Percentiles rank a stretch among this genome's conserved stretches.
Evolutionary conservation across 2,797 vertebrate species (phyloP).

Genomic region (Brachyrhaphis roseni): DNA sequence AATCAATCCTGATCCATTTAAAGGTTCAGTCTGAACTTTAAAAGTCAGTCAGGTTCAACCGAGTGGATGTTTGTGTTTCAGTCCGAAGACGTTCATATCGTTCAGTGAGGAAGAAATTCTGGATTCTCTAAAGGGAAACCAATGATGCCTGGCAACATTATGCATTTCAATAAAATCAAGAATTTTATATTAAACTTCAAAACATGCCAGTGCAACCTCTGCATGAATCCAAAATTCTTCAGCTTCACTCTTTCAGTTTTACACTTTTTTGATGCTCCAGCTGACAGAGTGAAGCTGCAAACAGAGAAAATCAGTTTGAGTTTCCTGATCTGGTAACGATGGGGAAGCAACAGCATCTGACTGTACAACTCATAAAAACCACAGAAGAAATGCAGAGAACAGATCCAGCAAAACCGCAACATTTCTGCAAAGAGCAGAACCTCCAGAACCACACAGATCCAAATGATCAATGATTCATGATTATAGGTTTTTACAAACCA

Average conservation of each 20-base stretch:
- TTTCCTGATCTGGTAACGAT: neutral
- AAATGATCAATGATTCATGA: neutral
- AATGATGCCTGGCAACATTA: neutral
- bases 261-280: neutral
- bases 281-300: neutral
- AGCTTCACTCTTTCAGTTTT: neutral
- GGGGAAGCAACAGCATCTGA: neutral
- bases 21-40: neutral
- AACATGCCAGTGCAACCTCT: neutral
- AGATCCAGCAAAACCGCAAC: neutral
- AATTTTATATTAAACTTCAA: neutral
- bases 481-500: neutral
- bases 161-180: neutral
- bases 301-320: neutral
- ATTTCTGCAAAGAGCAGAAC: neutral
- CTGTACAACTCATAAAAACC: neutral
- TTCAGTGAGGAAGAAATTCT: neutral
- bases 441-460: neutral
- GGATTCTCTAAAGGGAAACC: neutral
- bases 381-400: neutral
- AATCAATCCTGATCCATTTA: neutral
- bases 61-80: neutral
- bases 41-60: neutral
- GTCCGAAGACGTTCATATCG: neutral
- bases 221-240: neutral